A percentile compares a stretch with the other conserved stretches of the same genome.
Conservation (phyloP, 2,113 vertebrate species). For the Caretta caretta region DNA sequence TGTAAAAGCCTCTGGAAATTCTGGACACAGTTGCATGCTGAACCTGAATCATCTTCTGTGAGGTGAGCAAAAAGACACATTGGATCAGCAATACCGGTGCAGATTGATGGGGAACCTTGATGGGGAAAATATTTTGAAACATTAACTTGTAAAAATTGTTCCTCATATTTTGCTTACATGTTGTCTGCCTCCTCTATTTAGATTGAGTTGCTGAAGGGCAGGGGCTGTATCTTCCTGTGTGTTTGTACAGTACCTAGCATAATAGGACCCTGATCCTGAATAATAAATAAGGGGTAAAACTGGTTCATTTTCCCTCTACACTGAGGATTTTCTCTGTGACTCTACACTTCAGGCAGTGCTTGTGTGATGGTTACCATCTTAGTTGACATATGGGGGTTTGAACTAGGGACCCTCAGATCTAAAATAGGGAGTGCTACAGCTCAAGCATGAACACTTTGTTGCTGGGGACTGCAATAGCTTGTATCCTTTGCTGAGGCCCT, state of each 20-base stretch:
- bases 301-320: not conserved
- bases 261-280: not conserved
- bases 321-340: not conserved
- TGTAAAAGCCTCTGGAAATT: not conserved
- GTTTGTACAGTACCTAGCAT: not conserved
- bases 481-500: not conserved
- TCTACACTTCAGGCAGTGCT: not conserved
- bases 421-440: not conserved
- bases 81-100: too few relatives aligned
- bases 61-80: not conserved
- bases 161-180: not conserved
- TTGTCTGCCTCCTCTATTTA: not conserved
- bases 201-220: not conserved
- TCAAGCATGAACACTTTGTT: not conserved
- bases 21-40: not conserved
- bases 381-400: not conserved
- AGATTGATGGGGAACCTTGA: too few relatives aligned
- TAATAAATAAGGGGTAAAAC: not conserved
- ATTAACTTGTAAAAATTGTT: too few relatives aligned
- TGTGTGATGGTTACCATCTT: not conserved
- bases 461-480: not conserved
- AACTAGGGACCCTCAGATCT: not conserved
- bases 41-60: not conserved
- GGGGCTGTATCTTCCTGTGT: not conserved
- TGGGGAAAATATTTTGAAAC: too few relatives aligned